phyloP scores from a whole-genome alignment of 2,797 vertebrate species.

The Hemibagrus guttatus region DNA sequence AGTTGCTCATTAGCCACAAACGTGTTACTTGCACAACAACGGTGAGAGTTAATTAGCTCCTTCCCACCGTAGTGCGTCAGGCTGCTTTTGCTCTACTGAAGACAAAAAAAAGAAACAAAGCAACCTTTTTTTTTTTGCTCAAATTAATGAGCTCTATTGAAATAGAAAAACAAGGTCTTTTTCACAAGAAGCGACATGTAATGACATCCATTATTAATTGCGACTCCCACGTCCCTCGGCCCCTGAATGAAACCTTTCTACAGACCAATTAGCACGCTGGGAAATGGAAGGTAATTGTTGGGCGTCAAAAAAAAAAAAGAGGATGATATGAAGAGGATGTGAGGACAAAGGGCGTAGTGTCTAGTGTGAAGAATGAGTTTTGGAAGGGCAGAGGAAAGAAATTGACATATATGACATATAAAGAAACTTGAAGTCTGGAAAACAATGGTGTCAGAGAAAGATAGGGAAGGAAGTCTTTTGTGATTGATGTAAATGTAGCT shows the following conservation, averaged over 20 bases:
- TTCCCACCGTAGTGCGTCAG: slow-evolving; percentile 24
- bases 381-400: slow-evolving; percentile 19
- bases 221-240: slow-evolving; percentile 22
- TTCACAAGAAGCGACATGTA: slow-evolving; percentile 32
- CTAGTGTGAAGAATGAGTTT: slow-evolving; percentile 31
- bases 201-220: slow-evolving; percentile 51
- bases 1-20: slow-evolving; percentile 50
- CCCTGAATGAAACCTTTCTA: slow-evolving; percentile 33
- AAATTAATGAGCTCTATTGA: slow-evolving; percentile 53
- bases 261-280: slow-evolving; percentile 37
- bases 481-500: slow-evolving; percentile 7
- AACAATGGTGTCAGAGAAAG: slow-evolving; percentile 26
- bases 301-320: slow-evolving; percentile 19
- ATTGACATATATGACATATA: slow-evolving; percentile 18
- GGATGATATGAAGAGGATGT: slow-evolving; percentile 29
- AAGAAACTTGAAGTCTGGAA: background rate
- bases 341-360: slow-evolving; percentile 32
- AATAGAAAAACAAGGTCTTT: slow-evolving; percentile 41
- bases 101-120: slow-evolving; percentile 33
- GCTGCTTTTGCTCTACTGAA: slow-evolving; percentile 38
- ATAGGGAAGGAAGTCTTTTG: slow-evolving; percentile 13
- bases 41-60: slow-evolving; percentile 47
- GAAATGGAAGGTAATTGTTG: slow-evolving; percentile 28
- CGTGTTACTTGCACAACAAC: slow-evolving; percentile 31
- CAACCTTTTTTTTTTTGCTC: slow-evolving; percentile 20